Base-by-base conservation (phyloP, 2,888 invertebrate genomes). In the Sthenelais limicola region DNA sequence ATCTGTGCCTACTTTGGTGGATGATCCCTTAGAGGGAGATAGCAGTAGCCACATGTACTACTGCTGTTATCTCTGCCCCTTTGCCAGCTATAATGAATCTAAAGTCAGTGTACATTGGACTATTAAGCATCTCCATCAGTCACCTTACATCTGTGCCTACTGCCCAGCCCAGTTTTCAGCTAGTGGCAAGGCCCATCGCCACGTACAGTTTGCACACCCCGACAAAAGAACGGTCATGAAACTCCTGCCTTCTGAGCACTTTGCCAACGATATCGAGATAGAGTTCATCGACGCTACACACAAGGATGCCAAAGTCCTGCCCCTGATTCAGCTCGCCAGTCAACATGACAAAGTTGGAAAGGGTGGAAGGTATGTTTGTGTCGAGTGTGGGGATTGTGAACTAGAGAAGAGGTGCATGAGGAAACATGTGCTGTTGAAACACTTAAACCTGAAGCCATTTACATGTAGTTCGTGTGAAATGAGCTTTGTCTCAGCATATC, bases 91-190 rank as follows among this genome's bases (percentile, higher is more conserved):
- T 30, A 68, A 74, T 21, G 68, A 56, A 38, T 51, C 67, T 21
- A 74, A 67, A 43, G 69, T 74, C 24, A 69, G 72, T 26, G 56
- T 62, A 52, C 75, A 75, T 56, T 73, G 73, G 75, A 66, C 73
- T 7, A 49, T 67, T 21, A 70, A 43, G 15, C 75, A 75, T 38
- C 43, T 75, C n/a, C 28, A 47, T 12, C 68, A 73, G 24, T 43
- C 68, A 33, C 67, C 73, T n/a, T 75, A 75, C 49, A 28, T 49
- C 24, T 75, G 75, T 51, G 52, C 71, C 1, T 71, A 75, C 56
- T 75, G 75, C 33, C n/a, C 47, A 0, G 48, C 56, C 21, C 35
- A 33, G 21, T 73, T 71, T 68, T 33, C 28, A n/a, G 71, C 75
- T 7, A 75, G 73, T 35, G 71, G 51, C 15, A 51, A 71, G 49